Percentiles rank a stretch among this genome's conserved stretches.
Evolutionary conservation across 2,888 invertebrate genomes (phyloP).

Genomic region (Eupithecia tripunctaria): DNA sequence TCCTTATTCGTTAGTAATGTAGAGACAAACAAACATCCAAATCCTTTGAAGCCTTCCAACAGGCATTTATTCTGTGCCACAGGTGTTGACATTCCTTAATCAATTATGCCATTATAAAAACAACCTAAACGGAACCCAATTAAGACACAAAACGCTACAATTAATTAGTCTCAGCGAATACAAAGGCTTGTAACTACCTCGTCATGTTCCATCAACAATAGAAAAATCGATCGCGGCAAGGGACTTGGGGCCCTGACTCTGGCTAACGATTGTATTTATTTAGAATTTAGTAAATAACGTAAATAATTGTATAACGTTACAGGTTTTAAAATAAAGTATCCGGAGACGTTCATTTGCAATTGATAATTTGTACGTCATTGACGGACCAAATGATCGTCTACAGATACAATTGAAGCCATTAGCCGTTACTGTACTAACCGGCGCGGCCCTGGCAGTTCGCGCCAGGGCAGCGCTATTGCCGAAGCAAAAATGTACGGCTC

Average conservation of each 20-base stretch:
- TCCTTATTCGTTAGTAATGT: background rate
- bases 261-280: background rate
- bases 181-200: slow-evolving; percentile 17
- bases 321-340: too few species aligned
- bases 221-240: slow-evolving; percentile 39
- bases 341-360: too few species aligned
- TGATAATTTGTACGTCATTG: too few species aligned
- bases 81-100: slow-evolving; percentile 5
- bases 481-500: too few species aligned
- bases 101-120: slow-evolving; percentile 6
- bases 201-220: slow-evolving; percentile 29
- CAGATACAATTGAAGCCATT: too few species aligned
- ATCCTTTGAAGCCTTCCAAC: background rate
- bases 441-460: too few species aligned
- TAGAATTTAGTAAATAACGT: background rate
- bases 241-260: slow-evolving; percentile 13
- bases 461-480: too few species aligned
- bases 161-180: slow-evolving; percentile 17
- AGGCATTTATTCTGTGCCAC: background rate
- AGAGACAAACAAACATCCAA: background rate
- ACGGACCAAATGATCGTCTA: too few species aligned
- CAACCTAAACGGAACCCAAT: slow-evolving; percentile 8
- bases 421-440: too few species aligned
- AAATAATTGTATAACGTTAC: too few species aligned
- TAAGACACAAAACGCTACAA: slow-evolving; percentile 9